phyloP scores from a whole-genome alignment of 2,113 vertebrate genomes.

The Eclectus roratus region DNA sequence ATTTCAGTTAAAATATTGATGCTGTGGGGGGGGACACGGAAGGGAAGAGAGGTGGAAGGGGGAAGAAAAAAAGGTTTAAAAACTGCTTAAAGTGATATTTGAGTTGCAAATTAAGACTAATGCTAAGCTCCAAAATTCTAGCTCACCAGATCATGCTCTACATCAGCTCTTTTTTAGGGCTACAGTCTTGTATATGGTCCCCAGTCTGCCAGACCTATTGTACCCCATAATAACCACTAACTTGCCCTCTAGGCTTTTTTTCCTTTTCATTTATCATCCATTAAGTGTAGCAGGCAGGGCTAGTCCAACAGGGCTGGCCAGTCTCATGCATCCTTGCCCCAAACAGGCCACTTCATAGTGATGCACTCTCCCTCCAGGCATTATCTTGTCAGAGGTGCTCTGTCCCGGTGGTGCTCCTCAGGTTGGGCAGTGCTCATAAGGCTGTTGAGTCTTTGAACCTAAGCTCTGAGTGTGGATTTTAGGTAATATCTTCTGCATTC shows the following conservation, averaged over 20 bases:
- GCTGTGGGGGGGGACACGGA: neutral
- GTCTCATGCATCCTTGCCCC: neutral
- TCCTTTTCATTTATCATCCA: neutral
- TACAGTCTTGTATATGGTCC: neutral
- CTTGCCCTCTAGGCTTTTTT: neutral
- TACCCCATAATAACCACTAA: neutral
- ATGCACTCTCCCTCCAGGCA: neutral
- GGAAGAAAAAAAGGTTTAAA: neutral
- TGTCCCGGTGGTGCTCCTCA: neutral
- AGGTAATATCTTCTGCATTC: neutral
- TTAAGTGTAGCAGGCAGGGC: neutral
- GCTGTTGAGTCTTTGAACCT: neutral
- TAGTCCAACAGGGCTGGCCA: neutral
- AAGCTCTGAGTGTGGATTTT: neutral
- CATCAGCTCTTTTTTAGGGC: neutral
- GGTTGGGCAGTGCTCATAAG: fast-evolving
- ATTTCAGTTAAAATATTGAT: neutral
- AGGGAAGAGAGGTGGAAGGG: neutral
- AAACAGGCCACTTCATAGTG: neutral
- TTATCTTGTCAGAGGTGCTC: neutral
- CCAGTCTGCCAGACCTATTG: neutral
- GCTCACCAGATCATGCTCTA: neutral
- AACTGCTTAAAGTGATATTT: neutral
- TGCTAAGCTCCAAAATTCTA: neutral
- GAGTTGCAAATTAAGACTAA: neutral